Base-by-base conservation (phyloP, 2,113 vertebrate species). In the Poeciliopsis prolifica region DNA sequence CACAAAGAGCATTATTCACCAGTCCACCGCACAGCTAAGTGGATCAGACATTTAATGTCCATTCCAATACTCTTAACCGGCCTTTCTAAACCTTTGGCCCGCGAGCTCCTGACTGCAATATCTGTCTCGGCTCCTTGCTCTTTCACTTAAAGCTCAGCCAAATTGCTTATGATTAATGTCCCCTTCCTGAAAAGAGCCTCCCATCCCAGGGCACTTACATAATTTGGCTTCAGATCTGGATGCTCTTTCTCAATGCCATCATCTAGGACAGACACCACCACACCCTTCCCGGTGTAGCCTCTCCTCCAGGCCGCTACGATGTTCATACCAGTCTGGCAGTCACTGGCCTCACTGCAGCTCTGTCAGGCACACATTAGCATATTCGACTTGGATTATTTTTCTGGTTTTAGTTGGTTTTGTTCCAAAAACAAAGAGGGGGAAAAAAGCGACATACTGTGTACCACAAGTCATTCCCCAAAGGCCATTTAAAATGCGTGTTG, bases 231-330 rank as follows among this genome's bases (percentile, higher is more conserved):
- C 84, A 99, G 93, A 77, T 98, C 97, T 1, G 96, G 97, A 75
- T 98, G 97, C 75, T 96, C 96, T 87, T 93, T 94, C 91, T 98
- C 96, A 17, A 99, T 96, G 86, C 97, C 97, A 4, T 98, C 97
- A 63, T 98, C 97, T 85, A 99, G 93, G 89, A 99, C 97, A 71
- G 97, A 96, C 87, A 98, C 95, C 82, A 98, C 97, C 61, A 99
- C 95, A 48, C 97, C 97, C 93, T 95, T 96, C 71, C 97, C 97
- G 12, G 96, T 98, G 77, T 97, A 98, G 69, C 97, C 97, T 93
- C 95, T 95, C 79, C 93, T 96, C 97, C 97, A 99, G 82, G 97
- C 97, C 60, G 93, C 96, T 66, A 94, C 95, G 13, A 99, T 96
- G 87, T 97, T 98, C 97, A 99, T 98, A 83, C 94, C 93, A 77